Percentiles rank a stretch among this genome's conserved stretches.
phyloP scores from a whole-genome alignment of 2,797 vertebrate species.

The Peromyscus nudipes region DNA sequence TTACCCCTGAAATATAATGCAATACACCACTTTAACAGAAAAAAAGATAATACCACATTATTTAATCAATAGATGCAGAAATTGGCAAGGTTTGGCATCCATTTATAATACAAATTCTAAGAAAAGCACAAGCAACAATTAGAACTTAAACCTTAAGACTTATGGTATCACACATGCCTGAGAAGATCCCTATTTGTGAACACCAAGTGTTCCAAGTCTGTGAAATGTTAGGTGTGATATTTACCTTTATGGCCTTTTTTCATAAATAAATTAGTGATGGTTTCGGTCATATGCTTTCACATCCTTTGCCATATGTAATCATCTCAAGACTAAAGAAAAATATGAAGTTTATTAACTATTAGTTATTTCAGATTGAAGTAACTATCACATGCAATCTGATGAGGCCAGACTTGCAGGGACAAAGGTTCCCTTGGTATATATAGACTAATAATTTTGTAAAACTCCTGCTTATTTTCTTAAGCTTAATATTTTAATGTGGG shows the following conservation, averaged over 20 bases:
- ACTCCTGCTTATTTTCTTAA: background rate
- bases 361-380: background rate
- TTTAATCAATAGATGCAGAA: background rate
- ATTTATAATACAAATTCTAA: background rate
- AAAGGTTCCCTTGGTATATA: background rate
- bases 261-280: background rate
- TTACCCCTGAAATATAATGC: background rate
- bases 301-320: background rate
- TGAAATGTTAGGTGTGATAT: background rate
- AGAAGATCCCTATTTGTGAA: too few species aligned
- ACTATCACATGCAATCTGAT: background rate
- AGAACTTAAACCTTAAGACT: background rate
- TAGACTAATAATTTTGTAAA: background rate
- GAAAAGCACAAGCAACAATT: background rate
- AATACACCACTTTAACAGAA: background rate
- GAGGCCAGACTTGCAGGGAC: background rate
- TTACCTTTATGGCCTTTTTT: background rate
- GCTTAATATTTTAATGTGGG: background rate
- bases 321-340: background rate
- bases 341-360: background rate
- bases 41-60: background rate
- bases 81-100: background rate
- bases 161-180: rapidly evolving
- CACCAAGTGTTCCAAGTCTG: background rate
- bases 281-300: background rate